Conservation (phyloP, 2,888 invertebrate genomes). For the Syrphus vitripennis region DNA sequence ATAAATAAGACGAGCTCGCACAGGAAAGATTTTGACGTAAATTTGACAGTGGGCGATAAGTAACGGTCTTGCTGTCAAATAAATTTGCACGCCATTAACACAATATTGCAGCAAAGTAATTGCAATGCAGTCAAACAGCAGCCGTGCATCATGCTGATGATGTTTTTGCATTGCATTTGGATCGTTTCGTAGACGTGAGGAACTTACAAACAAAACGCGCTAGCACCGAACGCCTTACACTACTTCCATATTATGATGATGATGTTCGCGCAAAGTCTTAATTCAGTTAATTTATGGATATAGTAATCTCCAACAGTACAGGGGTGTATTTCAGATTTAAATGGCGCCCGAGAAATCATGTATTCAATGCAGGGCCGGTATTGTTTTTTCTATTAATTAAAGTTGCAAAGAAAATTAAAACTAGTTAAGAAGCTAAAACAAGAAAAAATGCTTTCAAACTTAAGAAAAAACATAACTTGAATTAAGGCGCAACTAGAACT, state of each 20-base stretch:
- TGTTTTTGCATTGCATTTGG: neutral
- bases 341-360: neutral
- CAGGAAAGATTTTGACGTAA: conserved; percentile 68
- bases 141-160: conserved; percentile 36
- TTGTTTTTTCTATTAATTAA: neutral
- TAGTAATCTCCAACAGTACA: neutral
- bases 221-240: neutral
- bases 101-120: conserved; percentile 54
- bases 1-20: conserved; percentile 46
- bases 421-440: no score
- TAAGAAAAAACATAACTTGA: no score
- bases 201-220: conserved; percentile 15
- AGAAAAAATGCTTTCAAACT: no score
- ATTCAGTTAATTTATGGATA: conserved; percentile 48
- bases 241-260: neutral
- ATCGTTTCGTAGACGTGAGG: conserved; percentile 1
- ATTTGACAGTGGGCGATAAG: conserved; percentile 72
- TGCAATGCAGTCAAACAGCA: conserved; percentile 42
- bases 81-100: conserved; percentile 71
- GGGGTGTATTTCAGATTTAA: neutral
- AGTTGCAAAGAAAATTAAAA: neutral
- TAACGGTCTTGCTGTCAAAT: conserved; percentile 69
- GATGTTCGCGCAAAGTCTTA: conserved; percentile 52
- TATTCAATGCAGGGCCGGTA: neutral
- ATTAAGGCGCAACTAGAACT: no score